A percentile compares a stretch with the other conserved stretches of the same genome.
phyloP scores from a whole-genome alignment of 2,888 invertebrate genomes.

The Lydus trimaculatus region DNA sequence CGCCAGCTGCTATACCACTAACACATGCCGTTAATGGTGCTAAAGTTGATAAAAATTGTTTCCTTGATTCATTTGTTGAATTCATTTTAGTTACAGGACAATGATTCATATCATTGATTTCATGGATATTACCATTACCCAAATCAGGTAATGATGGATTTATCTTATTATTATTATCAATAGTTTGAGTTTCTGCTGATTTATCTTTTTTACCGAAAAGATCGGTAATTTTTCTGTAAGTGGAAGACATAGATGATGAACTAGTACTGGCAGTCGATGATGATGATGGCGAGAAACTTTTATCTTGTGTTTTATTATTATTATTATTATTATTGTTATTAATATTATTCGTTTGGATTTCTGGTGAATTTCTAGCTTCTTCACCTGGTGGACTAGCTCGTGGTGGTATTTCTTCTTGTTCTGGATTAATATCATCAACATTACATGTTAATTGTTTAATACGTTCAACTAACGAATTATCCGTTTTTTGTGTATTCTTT shows the following conservation, averaged over 20 bases:
- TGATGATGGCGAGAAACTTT: constrained; percentile 67
- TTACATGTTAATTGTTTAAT: constrained; percentile 87
- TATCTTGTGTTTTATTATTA: constrained; percentile 58
- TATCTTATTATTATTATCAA: constrained; percentile 38
- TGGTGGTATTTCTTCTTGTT: constrained; percentile 59
- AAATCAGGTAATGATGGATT: constrained; percentile 61
- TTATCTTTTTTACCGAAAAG: constrained; percentile 63
- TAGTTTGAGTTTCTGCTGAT: constrained; percentile 50
- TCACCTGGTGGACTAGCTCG: constrained; percentile 74
- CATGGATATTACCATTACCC: constrained; percentile 60
- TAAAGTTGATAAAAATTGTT: constrained; percentile 80
- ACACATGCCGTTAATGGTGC: constrained; percentile 83
- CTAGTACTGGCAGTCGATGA: constrained; percentile 67
- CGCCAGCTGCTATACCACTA: constrained; percentile 62
- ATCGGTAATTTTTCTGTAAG: constrained; percentile 70
- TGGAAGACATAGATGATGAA: constrained; percentile 68
- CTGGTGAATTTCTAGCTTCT: constrained; percentile 62
- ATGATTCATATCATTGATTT: constrained; percentile 49
- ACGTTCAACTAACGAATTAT: constrained; percentile 84
- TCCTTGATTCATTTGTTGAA: constrained; percentile 67
- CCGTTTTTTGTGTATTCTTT: constrained; percentile 65
- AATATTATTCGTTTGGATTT: constrained; percentile 36
- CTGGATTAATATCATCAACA: constrained; percentile 69
- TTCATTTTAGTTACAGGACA: constrained; percentile 59
- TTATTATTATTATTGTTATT: constrained; percentile 20